Conservation (phyloP, 2,113 vertebrate genomes). For the Bothrops jararaca region DNA sequence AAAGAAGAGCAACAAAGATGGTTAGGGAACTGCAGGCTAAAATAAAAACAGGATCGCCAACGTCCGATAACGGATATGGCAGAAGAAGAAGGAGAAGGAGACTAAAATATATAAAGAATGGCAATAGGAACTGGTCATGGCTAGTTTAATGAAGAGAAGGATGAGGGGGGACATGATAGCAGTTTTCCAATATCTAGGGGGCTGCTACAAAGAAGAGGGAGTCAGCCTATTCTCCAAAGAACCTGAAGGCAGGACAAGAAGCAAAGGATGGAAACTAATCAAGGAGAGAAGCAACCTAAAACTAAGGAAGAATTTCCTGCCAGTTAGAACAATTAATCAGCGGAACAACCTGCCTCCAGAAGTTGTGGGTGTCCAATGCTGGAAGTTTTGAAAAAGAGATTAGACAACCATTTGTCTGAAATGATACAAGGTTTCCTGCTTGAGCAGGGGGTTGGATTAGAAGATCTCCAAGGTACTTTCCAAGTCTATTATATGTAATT, state of each 20-base stretch:
- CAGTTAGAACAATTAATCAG: not conserved
- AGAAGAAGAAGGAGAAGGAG: too few relatives aligned
- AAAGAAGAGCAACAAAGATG: not conserved
- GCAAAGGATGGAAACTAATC: not conserved
- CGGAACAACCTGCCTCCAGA: not conserved
- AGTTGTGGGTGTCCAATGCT: not conserved
- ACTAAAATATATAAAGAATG: not conserved
- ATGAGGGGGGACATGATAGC: not conserved
- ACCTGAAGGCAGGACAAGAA: not conserved
- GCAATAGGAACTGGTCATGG: not conserved
- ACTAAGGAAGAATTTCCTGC: not conserved
- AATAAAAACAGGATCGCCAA: not conserved
- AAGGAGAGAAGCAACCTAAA: not conserved
- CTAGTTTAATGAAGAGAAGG: not conserved
- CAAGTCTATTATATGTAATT: not conserved
- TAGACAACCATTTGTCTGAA: not conserved
- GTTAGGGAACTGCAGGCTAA: not conserved
- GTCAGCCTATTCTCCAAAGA: not conserved
- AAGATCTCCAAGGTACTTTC: not conserved
- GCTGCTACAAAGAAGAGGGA: not conserved
- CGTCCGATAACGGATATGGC: too few relatives aligned
- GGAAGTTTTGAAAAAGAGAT: not conserved
- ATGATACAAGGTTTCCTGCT: not conserved
- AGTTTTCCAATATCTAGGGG: not conserved
- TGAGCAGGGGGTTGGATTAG: not conserved